Conservation (phyloP, 2,888 invertebrate genomes). For the Drosophila tanythrix region DNA sequence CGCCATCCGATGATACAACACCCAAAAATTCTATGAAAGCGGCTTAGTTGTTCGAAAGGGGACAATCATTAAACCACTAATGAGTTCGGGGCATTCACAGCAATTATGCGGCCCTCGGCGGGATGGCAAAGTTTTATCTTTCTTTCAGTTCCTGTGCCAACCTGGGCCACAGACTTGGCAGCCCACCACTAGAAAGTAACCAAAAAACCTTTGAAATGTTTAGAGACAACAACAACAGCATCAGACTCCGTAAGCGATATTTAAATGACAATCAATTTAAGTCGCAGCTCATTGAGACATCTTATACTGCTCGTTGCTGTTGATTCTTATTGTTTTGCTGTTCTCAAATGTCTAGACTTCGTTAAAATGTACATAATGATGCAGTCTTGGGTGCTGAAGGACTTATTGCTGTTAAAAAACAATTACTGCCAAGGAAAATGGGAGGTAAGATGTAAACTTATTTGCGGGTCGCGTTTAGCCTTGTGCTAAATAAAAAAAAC, state of each 20-base stretch:
- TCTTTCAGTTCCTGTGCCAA: constrained; percentile 21
- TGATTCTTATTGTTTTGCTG: constrained; percentile 30
- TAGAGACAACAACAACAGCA: constrained; percentile 21
- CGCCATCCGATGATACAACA: constrained; percentile 69
- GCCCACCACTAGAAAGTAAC: constrained; percentile 43
- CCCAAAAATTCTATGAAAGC: constrained; percentile 68
- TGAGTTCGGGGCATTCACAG: constrained; percentile 64
- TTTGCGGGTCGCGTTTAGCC: constrained; percentile 44
- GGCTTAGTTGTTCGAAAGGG: constrained; percentile 38
- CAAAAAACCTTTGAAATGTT: constrained; percentile 64
- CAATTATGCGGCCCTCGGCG: constrained; percentile 63
- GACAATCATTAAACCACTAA: constrained; percentile 65
- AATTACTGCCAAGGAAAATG: constrained; percentile 36
- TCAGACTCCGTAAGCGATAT: constrained; percentile 49
- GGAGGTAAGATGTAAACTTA: constrained; percentile 33
- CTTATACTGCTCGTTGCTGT: constrained; percentile 5
- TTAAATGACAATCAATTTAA: constrained; percentile 53
- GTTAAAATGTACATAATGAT: constrained; percentile 60
- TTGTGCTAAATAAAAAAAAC: constrained; percentile 65
- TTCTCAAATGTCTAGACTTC: constrained; percentile 66
- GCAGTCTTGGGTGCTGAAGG: constrained; percentile 45
- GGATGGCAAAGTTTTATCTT: constrained; percentile 44
- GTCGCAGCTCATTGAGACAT: constrained; percentile 54
- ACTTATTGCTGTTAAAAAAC: constrained; percentile 54
- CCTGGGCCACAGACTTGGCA: constrained; percentile 16